Percentiles rank a stretch among this genome's conserved stretches.
These are phyloP conservation scores for Corvus moneduloides DNA, from an alignment of 2,113 vertebrate genomes.

Conservation along the genomic window DNA sequence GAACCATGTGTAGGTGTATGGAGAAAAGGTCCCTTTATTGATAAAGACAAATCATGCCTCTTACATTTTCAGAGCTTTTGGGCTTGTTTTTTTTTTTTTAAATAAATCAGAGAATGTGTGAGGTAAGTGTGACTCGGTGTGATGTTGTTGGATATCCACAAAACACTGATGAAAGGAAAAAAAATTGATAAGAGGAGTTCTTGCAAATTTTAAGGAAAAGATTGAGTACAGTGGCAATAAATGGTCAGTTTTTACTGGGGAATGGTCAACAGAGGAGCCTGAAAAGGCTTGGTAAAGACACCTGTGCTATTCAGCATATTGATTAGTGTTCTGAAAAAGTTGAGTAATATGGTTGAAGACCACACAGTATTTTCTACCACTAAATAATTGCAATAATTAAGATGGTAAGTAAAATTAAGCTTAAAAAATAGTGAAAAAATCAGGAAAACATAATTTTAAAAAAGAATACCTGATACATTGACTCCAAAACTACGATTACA, in stretches of 20 bases:
- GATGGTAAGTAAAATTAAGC: not conserved
- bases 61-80: not conserved
- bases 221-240: not conserved
- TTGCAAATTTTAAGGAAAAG: not conserved
- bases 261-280: not conserved
- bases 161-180: not conserved
- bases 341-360: not conserved
- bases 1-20: not conserved
- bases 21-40: not conserved
- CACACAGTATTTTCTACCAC: not conserved
- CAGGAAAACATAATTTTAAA: not conserved
- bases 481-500: not conserved
- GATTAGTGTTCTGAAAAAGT: not conserved
- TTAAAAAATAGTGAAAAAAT: not conserved
- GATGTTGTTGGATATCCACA: not conserved
- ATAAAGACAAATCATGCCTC: not conserved
- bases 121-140: not conserved
- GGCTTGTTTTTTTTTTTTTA: not conserved
- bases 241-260: not conserved
- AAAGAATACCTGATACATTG: fast-evolving
- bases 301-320: not conserved
- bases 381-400: not conserved
- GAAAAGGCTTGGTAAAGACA: not conserved
- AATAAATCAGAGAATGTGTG: not conserved
- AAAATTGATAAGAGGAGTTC: not conserved